These are phyloP conservation scores for Plotosus lineatus DNA, from an alignment of 2,113 vertebrate genomes.

Conservation along the genomic window DNA sequence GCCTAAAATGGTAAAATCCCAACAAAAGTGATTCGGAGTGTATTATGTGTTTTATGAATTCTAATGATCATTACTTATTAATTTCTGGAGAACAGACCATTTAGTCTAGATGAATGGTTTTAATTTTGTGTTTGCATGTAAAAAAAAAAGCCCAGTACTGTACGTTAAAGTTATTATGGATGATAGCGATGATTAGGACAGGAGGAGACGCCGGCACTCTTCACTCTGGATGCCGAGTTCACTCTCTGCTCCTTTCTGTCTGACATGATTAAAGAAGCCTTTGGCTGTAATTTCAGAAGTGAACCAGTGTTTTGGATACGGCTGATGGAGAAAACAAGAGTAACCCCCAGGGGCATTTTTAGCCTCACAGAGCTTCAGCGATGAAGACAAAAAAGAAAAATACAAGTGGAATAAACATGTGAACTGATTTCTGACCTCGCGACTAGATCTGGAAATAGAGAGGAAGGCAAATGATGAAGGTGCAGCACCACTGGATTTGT, in stretches of 20 bases:
- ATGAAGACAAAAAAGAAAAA: background rate
- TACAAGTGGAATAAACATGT: background rate
- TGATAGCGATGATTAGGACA: background rate
- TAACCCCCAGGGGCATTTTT: constrained; percentile 23
- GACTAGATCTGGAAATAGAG: background rate
- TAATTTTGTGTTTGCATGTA: background rate
- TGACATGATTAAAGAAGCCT: constrained; percentile 22
- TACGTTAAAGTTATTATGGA: background rate
- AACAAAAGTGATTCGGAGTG: background rate
- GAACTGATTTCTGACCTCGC: constrained; percentile 2
- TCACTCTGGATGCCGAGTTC: background rate
- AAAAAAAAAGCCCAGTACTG: no score
- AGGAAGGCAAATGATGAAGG: background rate
- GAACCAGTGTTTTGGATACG: constrained; percentile 29
- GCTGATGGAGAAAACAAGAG: constrained; percentile 49
- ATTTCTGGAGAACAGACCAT: background rate
- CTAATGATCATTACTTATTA: constrained; percentile 26
- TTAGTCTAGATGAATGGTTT: background rate
- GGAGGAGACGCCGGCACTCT: background rate
- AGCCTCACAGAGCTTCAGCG: constrained; percentile 1
- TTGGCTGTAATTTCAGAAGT: constrained; percentile 45
- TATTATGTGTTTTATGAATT: background rate
- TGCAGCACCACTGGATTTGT: background rate
- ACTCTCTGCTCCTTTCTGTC: constrained; percentile 5
- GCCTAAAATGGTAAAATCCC: background rate